Evolutionary conservation across 2,113 vertebrate genomes (phyloP).

Genomic region (Saccopteryx leptura): DNA sequence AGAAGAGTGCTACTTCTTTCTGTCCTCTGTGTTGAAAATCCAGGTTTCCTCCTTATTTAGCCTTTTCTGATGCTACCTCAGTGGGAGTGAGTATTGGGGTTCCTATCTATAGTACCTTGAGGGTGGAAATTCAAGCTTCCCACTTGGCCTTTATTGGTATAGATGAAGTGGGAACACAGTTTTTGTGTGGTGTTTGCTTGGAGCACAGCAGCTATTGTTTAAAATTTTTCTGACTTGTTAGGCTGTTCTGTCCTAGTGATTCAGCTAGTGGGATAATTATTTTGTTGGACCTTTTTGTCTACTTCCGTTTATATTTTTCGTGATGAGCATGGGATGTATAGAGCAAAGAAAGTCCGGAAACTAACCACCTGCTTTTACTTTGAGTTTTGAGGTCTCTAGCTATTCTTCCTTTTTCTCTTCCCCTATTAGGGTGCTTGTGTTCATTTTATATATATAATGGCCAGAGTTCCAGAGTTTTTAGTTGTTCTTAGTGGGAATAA

Average conservation of each 20-base stretch:
- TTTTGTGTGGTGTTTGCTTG: neutral
- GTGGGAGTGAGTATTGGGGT: too few relatives aligned
- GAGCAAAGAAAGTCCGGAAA: neutral
- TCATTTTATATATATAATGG: neutral
- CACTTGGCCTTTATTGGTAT: neutral
- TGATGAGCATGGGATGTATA: neutral
- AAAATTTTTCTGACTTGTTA: neutral
- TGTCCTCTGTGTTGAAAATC: neutral
- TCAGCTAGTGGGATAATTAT: neutral
- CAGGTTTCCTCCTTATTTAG: neutral
- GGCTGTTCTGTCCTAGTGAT: neutral
- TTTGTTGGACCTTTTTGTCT: neutral
- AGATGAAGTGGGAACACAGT: too few relatives aligned
- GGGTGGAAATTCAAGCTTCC: too few relatives aligned
- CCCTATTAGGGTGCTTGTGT: neutral
- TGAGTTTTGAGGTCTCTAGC: neutral
- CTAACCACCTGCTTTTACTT: neutral
- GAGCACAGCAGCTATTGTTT: neutral
- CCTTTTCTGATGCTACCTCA: neutral
- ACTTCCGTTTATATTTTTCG: neutral
- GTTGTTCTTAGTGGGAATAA: neutral
- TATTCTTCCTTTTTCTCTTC: neutral
- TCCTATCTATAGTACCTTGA: neutral
- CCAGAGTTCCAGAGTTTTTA: neutral
- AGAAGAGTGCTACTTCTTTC: neutral